These are phyloP conservation scores for Augochlora pura DNA, from an alignment of 1,140 invertebrate genomes.

Conservation along the genomic window DNA sequence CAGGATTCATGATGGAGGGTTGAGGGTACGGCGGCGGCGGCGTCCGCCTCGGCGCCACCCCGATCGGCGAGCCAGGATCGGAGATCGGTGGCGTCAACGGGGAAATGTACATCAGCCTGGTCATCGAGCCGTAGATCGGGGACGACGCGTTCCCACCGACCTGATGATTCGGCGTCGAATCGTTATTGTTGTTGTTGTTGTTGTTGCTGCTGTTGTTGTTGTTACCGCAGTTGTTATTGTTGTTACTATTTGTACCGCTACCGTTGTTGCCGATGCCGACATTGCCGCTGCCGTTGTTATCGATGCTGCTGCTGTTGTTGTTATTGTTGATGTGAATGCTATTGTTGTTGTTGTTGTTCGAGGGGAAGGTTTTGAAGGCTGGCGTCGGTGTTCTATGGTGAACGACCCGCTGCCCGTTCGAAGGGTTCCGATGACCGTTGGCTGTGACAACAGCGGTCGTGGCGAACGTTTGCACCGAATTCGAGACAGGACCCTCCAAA, in stretches of 20 bases:
- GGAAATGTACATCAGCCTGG: constrained; percentile 87
- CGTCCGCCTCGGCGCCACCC: constrained; percentile 79
- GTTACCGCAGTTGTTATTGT: constrained; percentile 50
- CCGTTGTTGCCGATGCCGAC: neutral
- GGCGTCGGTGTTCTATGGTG: constrained; percentile 65
- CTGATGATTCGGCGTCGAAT: constrained; percentile 71
- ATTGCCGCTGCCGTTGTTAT: constrained; percentile 52
- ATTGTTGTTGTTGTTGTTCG: constrained; percentile 62
- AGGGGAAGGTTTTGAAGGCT: constrained; percentile 69
- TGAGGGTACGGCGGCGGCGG: constrained; percentile 85
- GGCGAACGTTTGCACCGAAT: constrained; percentile 63
- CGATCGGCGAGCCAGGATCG: constrained; percentile 89
- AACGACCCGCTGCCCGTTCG: constrained; percentile 71
- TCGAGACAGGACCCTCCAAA: constrained; percentile 70
- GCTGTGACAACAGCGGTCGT: constrained; percentile 14
- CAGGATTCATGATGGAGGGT: constrained; percentile 73
- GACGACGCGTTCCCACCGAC: constrained; percentile 72
- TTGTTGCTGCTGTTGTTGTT: constrained; percentile 52
- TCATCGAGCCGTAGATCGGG: constrained; percentile 77
- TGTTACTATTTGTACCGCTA: constrained; percentile 44
- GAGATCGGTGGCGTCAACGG: constrained; percentile 91
- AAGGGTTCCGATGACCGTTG: constrained; percentile 64
- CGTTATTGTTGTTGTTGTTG: constrained; percentile 71
- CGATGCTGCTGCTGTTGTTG: constrained; percentile 58
- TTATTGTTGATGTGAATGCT: constrained; percentile 62